Evolutionary conservation across 2,888 invertebrate genomes (phyloP), one percentile per base, ranked within the genome.

Genomic region (Urechis unicinctus): DNA sequence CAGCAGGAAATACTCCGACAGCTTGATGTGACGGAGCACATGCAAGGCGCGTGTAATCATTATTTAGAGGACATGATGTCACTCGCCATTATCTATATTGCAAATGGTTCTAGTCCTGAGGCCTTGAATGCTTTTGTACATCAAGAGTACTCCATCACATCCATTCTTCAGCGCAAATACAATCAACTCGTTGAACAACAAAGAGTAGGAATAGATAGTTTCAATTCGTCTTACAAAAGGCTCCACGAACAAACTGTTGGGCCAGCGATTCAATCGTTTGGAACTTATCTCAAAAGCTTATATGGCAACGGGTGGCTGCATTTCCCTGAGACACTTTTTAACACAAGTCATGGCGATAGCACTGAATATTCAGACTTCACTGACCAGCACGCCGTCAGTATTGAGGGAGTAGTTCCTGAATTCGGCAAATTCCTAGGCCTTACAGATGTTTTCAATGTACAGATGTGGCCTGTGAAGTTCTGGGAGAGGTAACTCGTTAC

Each of bases 41-140:
- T 61, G 55, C 62, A 61, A 42, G 50, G 53, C 2, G 59, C 62
- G 13, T 61, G 62, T 47, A 55, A 55, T 26, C 43, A 44, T 43
- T 62, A 62, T 56, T 45, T 61, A 9, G 56, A 57, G 22, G 61
- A 62, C 29, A 30, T 62, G 22, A 57, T 56, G 42, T 47, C 53
- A 31, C 42, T 52, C 3, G 28, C 58, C 9, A 45, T 50, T 25
- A 22, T 41, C 21, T 45, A 60, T 31, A 56, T 60, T 50, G 56
- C 55, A 24, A 55, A 58, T 28, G 44, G 52, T 13, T 55, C 58
- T 9, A 17, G 36, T 17, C 9, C 9, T 9, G 36, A 36, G 17
- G 36, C 36, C 17, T 36, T 13, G 9, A 9, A 36, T 13, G 17
- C 36, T 13, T 36, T 36, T 17, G 9, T 36, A 9, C 9, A 36